These are phyloP conservation scores for Axea sp. DNA, from an alignment of 2,888 invertebrate species.

Conservation along the genomic window DNA sequence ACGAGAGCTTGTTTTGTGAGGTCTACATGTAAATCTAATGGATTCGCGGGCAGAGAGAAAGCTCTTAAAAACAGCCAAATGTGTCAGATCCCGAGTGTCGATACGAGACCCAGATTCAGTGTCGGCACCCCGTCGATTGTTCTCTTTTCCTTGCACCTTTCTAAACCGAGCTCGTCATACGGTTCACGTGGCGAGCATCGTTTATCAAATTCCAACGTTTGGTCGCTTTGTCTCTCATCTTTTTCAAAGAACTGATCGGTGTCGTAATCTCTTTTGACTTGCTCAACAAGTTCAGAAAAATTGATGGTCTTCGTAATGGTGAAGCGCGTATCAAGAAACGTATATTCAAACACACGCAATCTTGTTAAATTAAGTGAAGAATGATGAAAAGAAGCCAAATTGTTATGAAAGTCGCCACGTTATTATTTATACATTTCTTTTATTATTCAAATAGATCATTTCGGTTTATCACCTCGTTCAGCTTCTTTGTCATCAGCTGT, in stretches of 20 bases:
- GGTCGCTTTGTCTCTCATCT: constrained; percentile 12
- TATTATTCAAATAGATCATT: no score
- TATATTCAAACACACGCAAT: not conserved
- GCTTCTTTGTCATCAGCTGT: no score
- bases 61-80: constrained; percentile 18
- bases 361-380: no score
- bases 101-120: constrained; percentile 22
- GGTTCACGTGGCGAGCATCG: not conserved
- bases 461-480: no score
- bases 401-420: no score
- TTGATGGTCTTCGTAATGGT: constrained; percentile 2
- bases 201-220: constrained; percentile 13
- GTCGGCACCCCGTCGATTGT: constrained; percentile 10
- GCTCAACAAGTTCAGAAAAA: not conserved
- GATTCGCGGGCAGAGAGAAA: constrained; percentile 13
- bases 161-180: not conserved
- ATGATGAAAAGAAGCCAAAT: no score
- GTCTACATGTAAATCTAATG: no score
- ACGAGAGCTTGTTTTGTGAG: no score
- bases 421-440: no score
- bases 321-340: not conserved
- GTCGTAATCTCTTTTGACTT: constrained; percentile 8
- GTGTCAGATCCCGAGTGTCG: constrained; percentile 8
- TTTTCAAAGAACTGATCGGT: constrained; percentile 4
- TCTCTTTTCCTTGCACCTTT: not conserved